These are phyloP conservation scores for Mus minutoides DNA, from an alignment of 2,797 vertebrate genomes.

Conservation along the genomic window DNA sequence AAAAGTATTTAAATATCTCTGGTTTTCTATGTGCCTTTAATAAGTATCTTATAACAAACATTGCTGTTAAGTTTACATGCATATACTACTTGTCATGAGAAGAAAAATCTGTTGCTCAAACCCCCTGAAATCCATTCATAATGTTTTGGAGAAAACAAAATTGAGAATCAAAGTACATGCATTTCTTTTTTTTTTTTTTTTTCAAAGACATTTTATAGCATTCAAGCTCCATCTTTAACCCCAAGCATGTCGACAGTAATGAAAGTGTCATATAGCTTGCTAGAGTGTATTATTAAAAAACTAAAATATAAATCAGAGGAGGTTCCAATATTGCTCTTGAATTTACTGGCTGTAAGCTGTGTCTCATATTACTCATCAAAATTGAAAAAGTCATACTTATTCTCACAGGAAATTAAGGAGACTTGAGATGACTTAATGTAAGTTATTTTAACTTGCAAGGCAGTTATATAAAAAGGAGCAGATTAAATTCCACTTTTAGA, in stretches of 20 bases:
- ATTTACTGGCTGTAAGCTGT: constrained; percentile 69
- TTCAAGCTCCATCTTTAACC: constrained; percentile 77
- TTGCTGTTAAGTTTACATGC: neutral
- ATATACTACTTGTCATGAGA: constrained; percentile 13
- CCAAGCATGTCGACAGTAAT: constrained; percentile 69
- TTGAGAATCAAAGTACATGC: constrained; percentile 19
- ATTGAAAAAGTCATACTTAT: constrained; percentile 77
- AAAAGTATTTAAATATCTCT: constrained; percentile 44
- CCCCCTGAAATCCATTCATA: constrained; percentile 7
- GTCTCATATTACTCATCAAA: constrained; percentile 70
- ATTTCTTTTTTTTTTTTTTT: neutral
- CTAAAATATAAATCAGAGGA: constrained; percentile 68
- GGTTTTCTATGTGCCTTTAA: neutral
- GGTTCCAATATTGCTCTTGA: constrained; percentile 71
- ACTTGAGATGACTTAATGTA: constrained; percentile 70
- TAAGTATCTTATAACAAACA: neutral
- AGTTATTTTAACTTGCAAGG: constrained; percentile 80
- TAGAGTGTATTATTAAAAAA: constrained; percentile 73
- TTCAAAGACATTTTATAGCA: constrained; percentile 56
- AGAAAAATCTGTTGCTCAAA: neutral
- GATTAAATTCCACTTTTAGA: constrained; percentile 76
- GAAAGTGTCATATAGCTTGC: constrained; percentile 75
- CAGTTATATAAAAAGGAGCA: constrained; percentile 64
- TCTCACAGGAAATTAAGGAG: constrained; percentile 79
- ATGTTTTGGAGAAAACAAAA: constrained; percentile 50